A percentile compares a stretch with the other conserved stretches of the same genome.
These are phyloP conservation scores for Neocrepidodera transversa DNA, from an alignment of 2,888 invertebrate genomes.

Conservation along the genomic window DNA sequence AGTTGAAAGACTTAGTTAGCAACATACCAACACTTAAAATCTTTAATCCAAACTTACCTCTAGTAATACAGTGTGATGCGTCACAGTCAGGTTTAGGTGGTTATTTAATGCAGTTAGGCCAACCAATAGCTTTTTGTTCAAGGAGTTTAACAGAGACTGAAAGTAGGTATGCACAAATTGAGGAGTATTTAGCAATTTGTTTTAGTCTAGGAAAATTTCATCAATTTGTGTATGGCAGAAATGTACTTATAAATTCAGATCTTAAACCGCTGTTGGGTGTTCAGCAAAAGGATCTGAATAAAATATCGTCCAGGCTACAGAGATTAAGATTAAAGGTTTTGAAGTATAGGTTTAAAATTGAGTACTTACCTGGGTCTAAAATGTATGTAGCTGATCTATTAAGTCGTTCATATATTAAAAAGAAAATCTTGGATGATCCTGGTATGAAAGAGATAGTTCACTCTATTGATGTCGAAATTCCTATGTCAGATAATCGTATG, in stretches of 20 bases:
- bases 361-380: slow-evolving; percentile 40
- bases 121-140: slow-evolving; percentile 46
- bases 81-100: not conserved
- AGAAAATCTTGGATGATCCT: too few relatives aligned
- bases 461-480: too few relatives aligned
- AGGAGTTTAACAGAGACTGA: slow-evolving; percentile 44
- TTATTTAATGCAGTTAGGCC: not conserved
- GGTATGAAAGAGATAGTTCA: too few relatives aligned
- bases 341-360: slow-evolving; percentile 40
- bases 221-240: slow-evolving; percentile 49
- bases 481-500: too few relatives aligned
- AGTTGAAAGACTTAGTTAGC: not conserved
- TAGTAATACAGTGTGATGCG: not conserved
- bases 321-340: slow-evolving; percentile 38
- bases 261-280: slow-evolving; percentile 41
- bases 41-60: not conserved
- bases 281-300: slow-evolving; percentile 33
- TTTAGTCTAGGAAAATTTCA: slow-evolving; percentile 49
- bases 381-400: slow-evolving; percentile 33
- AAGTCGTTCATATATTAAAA: too few relatives aligned
- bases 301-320: slow-evolving; percentile 28
- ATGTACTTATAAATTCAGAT: slow-evolving; percentile 40
- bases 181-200: slow-evolving; percentile 48
- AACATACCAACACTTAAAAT: not conserved
- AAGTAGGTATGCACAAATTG: slow-evolving; percentile 46